These are phyloP conservation scores for Cordilura impudica DNA, from an alignment of 2,888 invertebrate genomes.

Conservation along the genomic window DNA sequence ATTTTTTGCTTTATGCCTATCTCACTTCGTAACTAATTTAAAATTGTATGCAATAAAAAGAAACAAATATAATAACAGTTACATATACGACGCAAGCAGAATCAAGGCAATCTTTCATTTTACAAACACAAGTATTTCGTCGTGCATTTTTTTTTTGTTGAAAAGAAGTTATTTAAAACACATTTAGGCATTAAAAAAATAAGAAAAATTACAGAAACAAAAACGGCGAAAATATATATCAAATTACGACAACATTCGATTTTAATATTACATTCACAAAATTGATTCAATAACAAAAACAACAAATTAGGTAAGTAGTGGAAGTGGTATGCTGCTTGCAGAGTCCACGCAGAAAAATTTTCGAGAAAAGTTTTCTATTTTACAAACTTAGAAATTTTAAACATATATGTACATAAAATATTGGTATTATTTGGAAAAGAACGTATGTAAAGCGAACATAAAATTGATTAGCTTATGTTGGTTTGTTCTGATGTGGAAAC, in stretches of 20 bases:
- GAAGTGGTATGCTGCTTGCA: constrained; percentile 41
- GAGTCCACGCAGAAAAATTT: constrained; percentile 47
- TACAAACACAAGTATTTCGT: constrained; percentile 31
- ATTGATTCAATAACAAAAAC: constrained; percentile 50
- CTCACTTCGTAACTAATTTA: neutral
- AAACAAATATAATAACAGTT: constrained; percentile 31
- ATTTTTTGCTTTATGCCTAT: neutral
- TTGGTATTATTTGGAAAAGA: too few relatives aligned
- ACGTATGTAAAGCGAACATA: too few relatives aligned
- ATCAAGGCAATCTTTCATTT: constrained; percentile 42
- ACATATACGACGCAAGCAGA: constrained; percentile 19
- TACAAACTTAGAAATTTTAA: neutral
- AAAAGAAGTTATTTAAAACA: neutral
- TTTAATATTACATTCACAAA: constrained; percentile 23
- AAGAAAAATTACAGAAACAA: neutral
- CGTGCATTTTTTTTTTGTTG: constrained; percentile 17
- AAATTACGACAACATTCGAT: constrained; percentile 31
- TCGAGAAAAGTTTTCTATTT: constrained; percentile 38
- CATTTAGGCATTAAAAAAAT: neutral
- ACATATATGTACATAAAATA: neutral
- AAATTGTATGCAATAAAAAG: constrained; percentile 22
- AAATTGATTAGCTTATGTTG: too few relatives aligned
- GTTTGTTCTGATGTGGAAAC: neutral
- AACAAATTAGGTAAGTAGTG: constrained; percentile 69
- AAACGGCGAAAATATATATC: neutral